Conservation (phyloP, 1,140 invertebrate species). For the Cotesia chilonis region DNA sequence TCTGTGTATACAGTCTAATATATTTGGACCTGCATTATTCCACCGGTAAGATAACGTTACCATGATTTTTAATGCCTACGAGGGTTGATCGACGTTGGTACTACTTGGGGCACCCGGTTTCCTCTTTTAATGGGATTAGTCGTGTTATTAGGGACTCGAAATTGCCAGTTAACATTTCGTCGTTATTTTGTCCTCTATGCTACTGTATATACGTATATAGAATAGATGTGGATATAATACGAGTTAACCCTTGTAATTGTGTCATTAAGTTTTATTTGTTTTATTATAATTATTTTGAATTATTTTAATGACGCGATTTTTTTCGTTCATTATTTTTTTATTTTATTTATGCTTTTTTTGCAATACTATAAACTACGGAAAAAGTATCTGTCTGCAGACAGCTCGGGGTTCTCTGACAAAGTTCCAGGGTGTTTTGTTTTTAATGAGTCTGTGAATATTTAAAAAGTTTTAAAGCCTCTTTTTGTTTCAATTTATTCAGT, state of each 20-base stretch:
- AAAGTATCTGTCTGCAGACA: no score
- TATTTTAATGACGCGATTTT: conserved; percentile 16
- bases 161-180: conserved; percentile 35
- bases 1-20: no score
- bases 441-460: no score
- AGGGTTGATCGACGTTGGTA: conserved; percentile 21
- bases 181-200: conserved; percentile 34
- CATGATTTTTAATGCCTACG: conserved; percentile 58
- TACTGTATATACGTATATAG: neutral
- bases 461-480: no score
- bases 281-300: neutral
- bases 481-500: no score
- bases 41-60: conserved; percentile 54
- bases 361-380: no score
- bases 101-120: conserved; percentile 14
- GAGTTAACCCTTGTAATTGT: conserved; percentile 8
- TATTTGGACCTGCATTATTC: conserved; percentile 50
- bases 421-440: no score
- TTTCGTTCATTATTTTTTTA: neutral
- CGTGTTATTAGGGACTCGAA: conserved; percentile 47
- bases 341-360: no score
- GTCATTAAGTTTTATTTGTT: conserved; percentile 11
- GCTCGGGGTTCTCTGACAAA: no score
- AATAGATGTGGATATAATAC: neutral
- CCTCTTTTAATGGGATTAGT: conserved; percentile 55